Evolutionary conservation across 2,888 invertebrate species (phyloP).

Genomic region (Coenonympha arcania): DNA sequence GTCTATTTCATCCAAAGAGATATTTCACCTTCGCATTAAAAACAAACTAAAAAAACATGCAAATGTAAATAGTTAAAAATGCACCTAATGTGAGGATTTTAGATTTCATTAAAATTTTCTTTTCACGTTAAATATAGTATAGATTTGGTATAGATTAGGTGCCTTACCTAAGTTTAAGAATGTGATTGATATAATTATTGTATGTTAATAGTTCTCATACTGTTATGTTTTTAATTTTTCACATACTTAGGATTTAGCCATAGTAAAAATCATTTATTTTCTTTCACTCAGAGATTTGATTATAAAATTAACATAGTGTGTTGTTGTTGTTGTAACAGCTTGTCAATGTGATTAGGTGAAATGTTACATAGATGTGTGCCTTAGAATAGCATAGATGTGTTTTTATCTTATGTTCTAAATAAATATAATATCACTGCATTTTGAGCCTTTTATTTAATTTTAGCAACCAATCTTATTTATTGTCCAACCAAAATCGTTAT

Average conservation of each 20-base stretch:
- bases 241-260: too few relatives aligned
- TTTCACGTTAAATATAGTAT: neutral
- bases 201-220: too few relatives aligned
- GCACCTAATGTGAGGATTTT: neutral
- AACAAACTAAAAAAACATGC: too few relatives aligned
- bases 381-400: slow-evolving; percentile 16
- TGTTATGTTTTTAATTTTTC: too few relatives aligned
- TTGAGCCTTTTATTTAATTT: slow-evolving; percentile 4
- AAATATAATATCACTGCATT: slow-evolving; percentile 23
- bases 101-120: neutral
- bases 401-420: slow-evolving; percentile 25
- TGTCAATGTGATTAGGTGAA: slow-evolving; percentile 1
- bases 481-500: too few relatives aligned
- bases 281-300: too few relatives aligned
- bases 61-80: neutral
- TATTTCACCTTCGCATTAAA: too few relatives aligned
- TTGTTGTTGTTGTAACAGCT: neutral
- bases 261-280: too few relatives aligned
- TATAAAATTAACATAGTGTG: neutral
- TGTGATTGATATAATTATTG: neutral
- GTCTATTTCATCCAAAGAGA: too few relatives aligned
- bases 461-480: too few relatives aligned
- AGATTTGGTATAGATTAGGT: too few relatives aligned
- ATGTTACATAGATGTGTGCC: slow-evolving; percentile 17
- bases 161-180: neutral